These are phyloP conservation scores for Bellardia pandia DNA, from an alignment of 2,888 invertebrate genomes.

Conservation along the genomic window DNA sequence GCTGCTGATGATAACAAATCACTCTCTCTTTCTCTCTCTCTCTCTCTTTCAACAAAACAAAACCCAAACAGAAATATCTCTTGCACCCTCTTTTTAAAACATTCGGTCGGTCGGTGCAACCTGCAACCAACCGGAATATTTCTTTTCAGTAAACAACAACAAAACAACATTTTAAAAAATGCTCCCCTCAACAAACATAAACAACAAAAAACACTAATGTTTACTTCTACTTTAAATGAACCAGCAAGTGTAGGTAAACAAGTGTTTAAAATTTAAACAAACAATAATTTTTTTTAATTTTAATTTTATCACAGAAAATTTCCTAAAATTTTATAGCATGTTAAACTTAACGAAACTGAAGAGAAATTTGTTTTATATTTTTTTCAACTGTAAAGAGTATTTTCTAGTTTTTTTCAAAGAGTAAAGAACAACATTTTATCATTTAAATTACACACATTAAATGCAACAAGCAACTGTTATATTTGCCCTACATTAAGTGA, in stretches of 20 bases:
- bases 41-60: background rate
- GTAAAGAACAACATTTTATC: background rate
- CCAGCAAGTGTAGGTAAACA: too few species aligned
- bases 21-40: background rate
- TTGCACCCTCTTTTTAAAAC: background rate
- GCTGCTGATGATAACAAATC: background rate
- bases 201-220: background rate
- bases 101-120: background rate
- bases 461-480: slow-evolving; percentile 56
- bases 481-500: slow-evolving; percentile 10
- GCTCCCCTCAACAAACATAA: slow-evolving; percentile 7
- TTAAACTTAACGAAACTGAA: slow-evolving; percentile 47
- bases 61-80: background rate
- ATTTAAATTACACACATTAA: slow-evolving; percentile 15
- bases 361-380: slow-evolving; percentile 12
- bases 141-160: background rate
- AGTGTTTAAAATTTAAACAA: too few species aligned
- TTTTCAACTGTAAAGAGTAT: background rate
- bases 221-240: slow-evolving; percentile 50
- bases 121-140: background rate
- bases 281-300: background rate
- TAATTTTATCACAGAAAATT: background rate
- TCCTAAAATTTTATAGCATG: slow-evolving; percentile 17
- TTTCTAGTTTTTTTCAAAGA: background rate
- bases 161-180: background rate